phyloP scores from a whole-genome alignment of 2,888 invertebrate species.

The Tachina fera region DNA sequence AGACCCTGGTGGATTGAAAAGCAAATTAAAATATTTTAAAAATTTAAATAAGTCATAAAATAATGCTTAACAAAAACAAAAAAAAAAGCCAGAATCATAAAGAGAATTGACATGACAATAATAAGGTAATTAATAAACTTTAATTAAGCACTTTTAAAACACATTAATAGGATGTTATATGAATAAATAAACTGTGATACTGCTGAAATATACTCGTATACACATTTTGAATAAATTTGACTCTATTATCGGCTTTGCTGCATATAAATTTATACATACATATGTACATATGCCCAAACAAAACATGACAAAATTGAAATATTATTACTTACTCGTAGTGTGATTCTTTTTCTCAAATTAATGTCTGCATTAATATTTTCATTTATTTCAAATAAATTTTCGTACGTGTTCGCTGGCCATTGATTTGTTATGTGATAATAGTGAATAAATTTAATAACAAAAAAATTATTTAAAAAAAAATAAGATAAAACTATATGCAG shows the following conservation, averaged over 20 bases:
- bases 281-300: not conserved
- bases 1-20: not conserved
- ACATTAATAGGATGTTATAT: constrained; percentile 56
- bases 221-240: not conserved
- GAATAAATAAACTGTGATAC: constrained; percentile 50
- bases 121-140: constrained; percentile 69
- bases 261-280: not conserved
- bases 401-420: constrained; percentile 31
- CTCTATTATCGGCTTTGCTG: not conserved
- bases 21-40: not conserved
- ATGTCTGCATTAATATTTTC: constrained; percentile 6
- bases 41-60: constrained; percentile 2
- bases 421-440: constrained; percentile 65
- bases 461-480: not conserved
- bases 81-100: constrained; percentile 11
- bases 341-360: not conserved
- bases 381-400: constrained; percentile 18
- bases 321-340: not conserved
- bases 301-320: not conserved
- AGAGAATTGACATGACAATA: constrained; percentile 62
- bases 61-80: constrained; percentile 11
- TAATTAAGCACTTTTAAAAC: constrained; percentile 67
- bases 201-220: not conserved
- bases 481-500: constrained; percentile 20
- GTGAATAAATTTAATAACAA: constrained; percentile 44